Base-by-base conservation (phyloP, 2,888 invertebrate species). In the Folsomia candida region DNA sequence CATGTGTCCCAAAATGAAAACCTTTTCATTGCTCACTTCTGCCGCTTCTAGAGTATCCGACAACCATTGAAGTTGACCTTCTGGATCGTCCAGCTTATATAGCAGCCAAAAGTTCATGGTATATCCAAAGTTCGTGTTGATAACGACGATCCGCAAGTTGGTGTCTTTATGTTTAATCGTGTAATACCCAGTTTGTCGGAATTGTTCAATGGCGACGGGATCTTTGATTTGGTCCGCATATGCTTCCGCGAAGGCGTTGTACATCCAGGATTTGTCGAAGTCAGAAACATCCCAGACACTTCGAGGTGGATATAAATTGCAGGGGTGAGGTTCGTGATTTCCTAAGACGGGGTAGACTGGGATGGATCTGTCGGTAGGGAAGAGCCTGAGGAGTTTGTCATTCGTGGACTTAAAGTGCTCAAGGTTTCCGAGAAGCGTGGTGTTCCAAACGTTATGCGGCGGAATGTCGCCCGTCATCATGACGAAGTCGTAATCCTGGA, bases 1-100 rank as follows among this genome's bases (percentile, higher is more conserved):
- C 62, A 95, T 88, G 81, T 97, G 96, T 0, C 89, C 87, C 61
- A 96, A 84, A 54, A 94, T 89, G 80, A 94, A 93, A 0, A 95
- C 93, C 80, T 88, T 86, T 82, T 94, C 92, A 0, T 87, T 86
- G 1, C 87, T 87, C 51, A 83, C 81, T 82, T 96, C 96, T 0
- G 95, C 91, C 71, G 87, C 84, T 60, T 87, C 84, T 2, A 97
- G 83, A 65, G 90, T 89, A 4, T 88, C 83, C 0, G 90, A 87
- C 37, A 97, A 83, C 95, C 95, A 97, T 69, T 89, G 87, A 67
- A 97, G 84, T 82, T 94, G 91, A 3, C 85, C 87, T 77, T 89
- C 88, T 0, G 91, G 89, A 81, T 93, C 91, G 14, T 84, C 82
- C 27, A 83, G 89, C 76, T 92, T 87, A 76, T 89, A 87, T 24